These are phyloP conservation scores for Eueides isabella DNA, from an alignment of 1,140 invertebrate genomes.

Conservation along the genomic window DNA sequence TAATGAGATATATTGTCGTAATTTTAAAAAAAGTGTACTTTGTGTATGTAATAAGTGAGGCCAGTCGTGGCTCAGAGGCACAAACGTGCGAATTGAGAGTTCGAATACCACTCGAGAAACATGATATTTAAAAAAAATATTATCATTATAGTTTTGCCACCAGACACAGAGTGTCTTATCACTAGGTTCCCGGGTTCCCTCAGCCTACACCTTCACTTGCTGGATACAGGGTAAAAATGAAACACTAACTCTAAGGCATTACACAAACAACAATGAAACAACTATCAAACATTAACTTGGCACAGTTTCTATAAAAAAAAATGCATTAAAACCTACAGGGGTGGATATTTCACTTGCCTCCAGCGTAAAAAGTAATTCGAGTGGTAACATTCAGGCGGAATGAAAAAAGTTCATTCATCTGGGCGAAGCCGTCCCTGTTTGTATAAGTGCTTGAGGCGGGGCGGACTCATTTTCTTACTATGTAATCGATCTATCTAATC, in stretches of 20 bases:
- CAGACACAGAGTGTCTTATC: too few relatives aligned
- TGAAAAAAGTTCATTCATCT: constrained; percentile 48
- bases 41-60: too few relatives aligned
- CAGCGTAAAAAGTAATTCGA: constrained; percentile 47
- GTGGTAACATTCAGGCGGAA: constrained; percentile 49
- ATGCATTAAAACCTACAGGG: constrained; percentile 39
- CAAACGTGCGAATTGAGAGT: too few relatives aligned
- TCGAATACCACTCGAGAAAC: too few relatives aligned
- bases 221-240: too few relatives aligned
- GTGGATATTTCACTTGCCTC: constrained; percentile 33
- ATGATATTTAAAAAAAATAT: too few relatives aligned
- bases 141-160: too few relatives aligned
- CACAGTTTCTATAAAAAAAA: constrained; percentile 32
- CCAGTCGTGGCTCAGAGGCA: too few relatives aligned
- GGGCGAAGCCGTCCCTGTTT: constrained; percentile 20
- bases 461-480: constrained; percentile 21
- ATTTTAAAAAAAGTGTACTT: too few relatives aligned
- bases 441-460: constrained; percentile 20
- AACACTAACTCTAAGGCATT: neutral
- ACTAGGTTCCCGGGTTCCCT: too few relatives aligned
- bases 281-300: constrained; percentile 17
- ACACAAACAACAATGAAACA: constrained; percentile 13
- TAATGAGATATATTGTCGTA: too few relatives aligned
- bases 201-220: too few relatives aligned
- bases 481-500: constrained; percentile 11